These are phyloP conservation scores for Agrilus planipennis DNA, from an alignment of 1,140 invertebrate species.

Conservation along the genomic window DNA sequence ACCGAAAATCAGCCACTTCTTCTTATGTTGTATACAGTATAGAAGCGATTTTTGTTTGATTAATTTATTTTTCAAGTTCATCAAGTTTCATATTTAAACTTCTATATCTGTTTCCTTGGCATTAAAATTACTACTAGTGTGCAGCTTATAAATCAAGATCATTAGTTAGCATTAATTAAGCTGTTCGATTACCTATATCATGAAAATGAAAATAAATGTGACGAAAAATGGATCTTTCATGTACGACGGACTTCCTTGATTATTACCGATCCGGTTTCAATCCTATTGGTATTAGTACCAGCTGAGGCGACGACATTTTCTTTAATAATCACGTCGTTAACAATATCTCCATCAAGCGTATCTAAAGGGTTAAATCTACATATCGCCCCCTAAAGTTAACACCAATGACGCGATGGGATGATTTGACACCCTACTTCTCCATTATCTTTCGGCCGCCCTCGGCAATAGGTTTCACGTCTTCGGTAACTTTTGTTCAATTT, in stretches of 20 bases:
- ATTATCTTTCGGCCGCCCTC: constrained; percentile 17
- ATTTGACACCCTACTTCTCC: constrained; percentile 16
- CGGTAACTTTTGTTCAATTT: constrained; percentile 13
- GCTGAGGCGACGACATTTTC: constrained; percentile 12
- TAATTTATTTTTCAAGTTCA: too few relatives aligned
- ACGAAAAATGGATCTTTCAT: background rate
- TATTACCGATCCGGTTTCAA: background rate
- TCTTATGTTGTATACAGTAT: too few relatives aligned
- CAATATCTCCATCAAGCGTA: constrained; percentile 18
- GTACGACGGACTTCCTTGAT: background rate
- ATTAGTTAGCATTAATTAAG: too few relatives aligned
- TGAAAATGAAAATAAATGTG: background rate
- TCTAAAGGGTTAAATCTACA: constrained; percentile 16
- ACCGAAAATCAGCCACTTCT: too few relatives aligned
- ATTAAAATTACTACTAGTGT: too few relatives aligned
- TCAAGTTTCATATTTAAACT: too few relatives aligned
- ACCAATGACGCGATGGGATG: constrained; percentile 18
- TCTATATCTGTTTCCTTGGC: too few relatives aligned
- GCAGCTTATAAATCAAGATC: too few relatives aligned
- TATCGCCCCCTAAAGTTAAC: constrained; percentile 15
- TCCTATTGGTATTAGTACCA: background rate
- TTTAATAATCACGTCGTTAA: constrained; percentile 19
- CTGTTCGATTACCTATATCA: background rate
- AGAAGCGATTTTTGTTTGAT: too few relatives aligned
- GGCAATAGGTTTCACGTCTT: constrained; percentile 15